Base-by-base conservation (phyloP, 2,888 invertebrate genomes). In the Meteorus cinctellus region DNA sequence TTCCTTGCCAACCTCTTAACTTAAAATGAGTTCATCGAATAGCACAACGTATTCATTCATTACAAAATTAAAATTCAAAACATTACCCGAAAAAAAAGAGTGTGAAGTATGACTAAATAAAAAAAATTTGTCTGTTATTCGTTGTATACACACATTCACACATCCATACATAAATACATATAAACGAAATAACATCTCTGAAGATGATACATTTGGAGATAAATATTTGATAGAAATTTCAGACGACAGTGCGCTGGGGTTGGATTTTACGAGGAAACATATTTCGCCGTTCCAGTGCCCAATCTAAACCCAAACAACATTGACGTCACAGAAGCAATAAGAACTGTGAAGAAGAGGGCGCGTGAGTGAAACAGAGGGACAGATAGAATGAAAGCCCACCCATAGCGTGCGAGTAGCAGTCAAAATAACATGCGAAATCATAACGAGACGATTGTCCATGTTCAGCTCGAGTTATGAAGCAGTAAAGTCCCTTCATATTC, bases 391-490 rank as follows among this genome's bases (percentile, higher is more conserved):
- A 48, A 80, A 76, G 87, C 80, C 87, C 87, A 88, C 88, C 88
- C 88, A 88, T 80, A 79, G 83, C 80, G 73, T 68, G 69, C 65
- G 72, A 72, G 76, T 76, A 81, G 80, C 86, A 86, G 87, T 88
- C 87, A 88, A 88, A 88, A 89, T 88, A 89, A 86, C 88, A 87
- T 84, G 84, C 85, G 87, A 88, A 89, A 89, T 89, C 88, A 89
- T 88, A 88, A 89, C 87, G 85, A 85, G 34, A 79, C 87, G 89
- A 89, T 89, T 89, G 89, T 89, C 87, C 88, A 85, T 83, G 80
- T 80, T 77, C 74, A 79, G 78, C 79, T 79, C 85, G 82, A 84
- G 89, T 89, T 89, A 89, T 88, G 89, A 88, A 87, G 87, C 88
- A 87, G 85, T 88, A 87, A 88, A 81, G 79, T 77, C 75, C 79